phyloP scores from a whole-genome alignment of 2,113 vertebrate species.

The Apaloderma vittatum region DNA sequence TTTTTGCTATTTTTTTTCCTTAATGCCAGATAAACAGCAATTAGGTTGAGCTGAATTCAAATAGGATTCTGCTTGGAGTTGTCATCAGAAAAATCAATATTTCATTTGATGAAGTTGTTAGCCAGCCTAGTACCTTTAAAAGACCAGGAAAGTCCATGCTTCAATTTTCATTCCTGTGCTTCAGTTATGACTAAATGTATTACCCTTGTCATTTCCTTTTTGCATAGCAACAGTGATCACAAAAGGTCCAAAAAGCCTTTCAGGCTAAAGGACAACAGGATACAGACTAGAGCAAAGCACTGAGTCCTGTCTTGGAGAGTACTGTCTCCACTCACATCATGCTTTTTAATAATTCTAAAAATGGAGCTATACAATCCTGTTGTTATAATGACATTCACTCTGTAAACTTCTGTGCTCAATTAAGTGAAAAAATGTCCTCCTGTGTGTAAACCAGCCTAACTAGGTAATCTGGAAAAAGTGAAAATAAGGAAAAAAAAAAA shows the following conservation, averaged over 20 bases:
- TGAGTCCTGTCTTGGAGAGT: background rate
- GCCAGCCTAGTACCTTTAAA: background rate
- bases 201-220: background rate
- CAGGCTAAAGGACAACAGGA: background rate
- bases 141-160: background rate
- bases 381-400: background rate
- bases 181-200: background rate
- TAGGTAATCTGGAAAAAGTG: background rate
- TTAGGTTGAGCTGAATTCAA: conserved; percentile 13
- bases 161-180: background rate
- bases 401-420: background rate
- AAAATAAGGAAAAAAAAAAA: background rate
- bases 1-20: background rate
- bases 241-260: background rate
- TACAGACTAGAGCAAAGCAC: background rate
- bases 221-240: background rate
- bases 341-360: background rate
- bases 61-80: background rate
- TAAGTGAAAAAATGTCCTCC: background rate
- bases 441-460: background rate
- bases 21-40: conserved; percentile 29
- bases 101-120: conserved; percentile 20
- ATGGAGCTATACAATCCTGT: background rate
- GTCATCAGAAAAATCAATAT: conserved; percentile 11
- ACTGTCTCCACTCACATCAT: background rate